A percentile compares a stretch with the other conserved stretches of the same genome.
Conservation (phyloP, 2,113 vertebrate species). For the Hyla sarda region DNA sequence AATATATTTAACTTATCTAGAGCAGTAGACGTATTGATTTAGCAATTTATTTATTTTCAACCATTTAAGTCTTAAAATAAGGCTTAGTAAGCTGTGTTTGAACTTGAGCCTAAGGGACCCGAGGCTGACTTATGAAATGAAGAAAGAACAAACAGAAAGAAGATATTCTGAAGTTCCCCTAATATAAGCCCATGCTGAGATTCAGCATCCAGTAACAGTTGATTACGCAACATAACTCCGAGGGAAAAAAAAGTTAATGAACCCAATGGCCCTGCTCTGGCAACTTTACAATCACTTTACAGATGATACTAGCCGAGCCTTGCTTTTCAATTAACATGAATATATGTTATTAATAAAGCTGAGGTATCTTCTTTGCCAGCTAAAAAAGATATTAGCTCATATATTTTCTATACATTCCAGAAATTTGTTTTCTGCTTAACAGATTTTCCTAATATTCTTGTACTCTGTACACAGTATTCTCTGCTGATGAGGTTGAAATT, state of each 20-base stretch:
- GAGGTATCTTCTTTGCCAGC: constrained; percentile 20
- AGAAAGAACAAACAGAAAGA: neutral
- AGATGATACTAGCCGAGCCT: neutral
- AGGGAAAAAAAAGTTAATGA: constrained; percentile 24
- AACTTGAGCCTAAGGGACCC: neutral
- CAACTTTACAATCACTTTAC: constrained; percentile 3
- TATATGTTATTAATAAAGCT: constrained; percentile 47
- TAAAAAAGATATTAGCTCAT: constrained; percentile 19
- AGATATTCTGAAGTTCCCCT: neutral
- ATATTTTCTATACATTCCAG: constrained; percentile 20
- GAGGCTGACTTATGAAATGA: constrained; percentile 15
- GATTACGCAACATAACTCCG: constrained; percentile 18
- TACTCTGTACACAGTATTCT: neutral
- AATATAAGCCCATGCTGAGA: neutral
- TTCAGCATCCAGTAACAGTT: neutral
- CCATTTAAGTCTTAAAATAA: no score
- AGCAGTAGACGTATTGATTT: constrained; percentile 47
- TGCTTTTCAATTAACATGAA: constrained; percentile 46
- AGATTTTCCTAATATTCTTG: constrained; percentile 17
- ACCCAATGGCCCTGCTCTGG: neutral
- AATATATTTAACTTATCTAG: constrained; percentile 35
- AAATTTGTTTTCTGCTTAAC: constrained; percentile 15
- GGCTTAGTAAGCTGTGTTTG: no score
- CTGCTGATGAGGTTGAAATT: constrained; percentile 19
- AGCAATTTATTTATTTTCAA: constrained; percentile 44